Percentiles rank a stretch among this genome's conserved stretches.
Conservation (phyloP, 2,113 vertebrate genomes). For the Brienomyrus longianalis region DNA sequence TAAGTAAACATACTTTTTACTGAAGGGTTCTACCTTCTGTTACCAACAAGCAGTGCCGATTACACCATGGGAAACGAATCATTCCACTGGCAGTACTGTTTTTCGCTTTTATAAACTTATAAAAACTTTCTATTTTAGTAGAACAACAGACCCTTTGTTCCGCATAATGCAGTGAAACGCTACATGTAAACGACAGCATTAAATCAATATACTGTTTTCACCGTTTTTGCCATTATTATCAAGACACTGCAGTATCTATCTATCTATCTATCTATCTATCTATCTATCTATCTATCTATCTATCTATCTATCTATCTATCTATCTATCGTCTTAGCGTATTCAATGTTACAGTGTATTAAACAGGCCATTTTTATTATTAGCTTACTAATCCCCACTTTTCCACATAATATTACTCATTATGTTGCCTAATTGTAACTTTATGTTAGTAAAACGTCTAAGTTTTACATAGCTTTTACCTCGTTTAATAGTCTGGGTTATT, state of each 20-base stretch:
- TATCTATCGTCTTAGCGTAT: not conserved
- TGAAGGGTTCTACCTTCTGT: not conserved
- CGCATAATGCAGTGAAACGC: too few relatives aligned
- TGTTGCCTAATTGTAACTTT: not conserved
- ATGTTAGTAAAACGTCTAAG: not conserved
- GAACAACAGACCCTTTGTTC: not conserved
- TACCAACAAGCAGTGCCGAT: not conserved
- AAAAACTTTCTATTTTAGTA: not conserved
- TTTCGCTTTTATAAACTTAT: not conserved
- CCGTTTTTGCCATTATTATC: not conserved
- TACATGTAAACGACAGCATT: not conserved
- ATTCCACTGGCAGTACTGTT: not conserved
- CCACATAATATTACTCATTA: not conserved
- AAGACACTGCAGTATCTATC: not conserved
- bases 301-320: too few relatives aligned
- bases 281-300: too few relatives aligned
- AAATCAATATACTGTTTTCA: not conserved
- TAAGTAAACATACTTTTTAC: not conserved
- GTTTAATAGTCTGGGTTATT: not conserved
- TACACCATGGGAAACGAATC: not conserved
- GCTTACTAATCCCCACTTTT: not conserved
- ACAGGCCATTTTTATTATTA: not conserved
- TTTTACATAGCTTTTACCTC: not conserved
- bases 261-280: too few relatives aligned
- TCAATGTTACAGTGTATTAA: not conserved